phyloP scores from a whole-genome alignment of 2,888 invertebrate species.

The Epirrhoe alternata region DNA sequence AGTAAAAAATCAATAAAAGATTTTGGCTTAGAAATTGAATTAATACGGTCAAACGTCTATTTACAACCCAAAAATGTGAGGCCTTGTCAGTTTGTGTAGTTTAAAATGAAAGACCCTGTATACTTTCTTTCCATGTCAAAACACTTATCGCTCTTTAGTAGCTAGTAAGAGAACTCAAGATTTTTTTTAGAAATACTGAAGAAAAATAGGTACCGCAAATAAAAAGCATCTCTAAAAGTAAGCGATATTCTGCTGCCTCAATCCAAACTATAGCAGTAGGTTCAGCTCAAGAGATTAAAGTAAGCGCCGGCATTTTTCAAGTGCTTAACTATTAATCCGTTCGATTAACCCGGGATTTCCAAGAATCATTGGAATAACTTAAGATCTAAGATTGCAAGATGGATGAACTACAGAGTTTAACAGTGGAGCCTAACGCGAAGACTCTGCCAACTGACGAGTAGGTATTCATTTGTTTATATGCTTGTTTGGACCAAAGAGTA shows the following conservation, averaged over 20 bases:
- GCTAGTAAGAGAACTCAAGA: neutral
- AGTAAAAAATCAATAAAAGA: too few species aligned
- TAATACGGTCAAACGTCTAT: too few species aligned
- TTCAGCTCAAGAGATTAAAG: slow-evolving; percentile 15
- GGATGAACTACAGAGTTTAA: slow-evolving; percentile 38
- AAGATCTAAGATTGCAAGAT: slow-evolving; percentile 46
- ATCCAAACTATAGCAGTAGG: neutral
- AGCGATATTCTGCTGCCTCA: neutral
- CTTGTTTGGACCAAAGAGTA: too few species aligned
- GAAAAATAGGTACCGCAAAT: neutral
- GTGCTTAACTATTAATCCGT: slow-evolving; percentile 37
- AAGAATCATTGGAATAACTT: slow-evolving; percentile 42
- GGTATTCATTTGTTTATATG: too few species aligned
- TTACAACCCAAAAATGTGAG: too few species aligned
- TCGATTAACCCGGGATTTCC: slow-evolving; percentile 34
- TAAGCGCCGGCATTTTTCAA: slow-evolving; percentile 35
- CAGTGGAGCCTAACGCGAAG: neutral
- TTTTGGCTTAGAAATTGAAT: too few species aligned
- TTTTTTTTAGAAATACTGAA: neutral
- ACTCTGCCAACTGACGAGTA: neutral
- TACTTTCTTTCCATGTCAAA: too few species aligned
- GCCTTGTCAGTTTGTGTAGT: too few species aligned
- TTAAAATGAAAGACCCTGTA: too few species aligned
- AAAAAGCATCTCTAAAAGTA: neutral
- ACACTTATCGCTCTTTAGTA: neutral